Conservation (phyloP, 1,140 invertebrate species). For the Saccostrea echinata region DNA sequence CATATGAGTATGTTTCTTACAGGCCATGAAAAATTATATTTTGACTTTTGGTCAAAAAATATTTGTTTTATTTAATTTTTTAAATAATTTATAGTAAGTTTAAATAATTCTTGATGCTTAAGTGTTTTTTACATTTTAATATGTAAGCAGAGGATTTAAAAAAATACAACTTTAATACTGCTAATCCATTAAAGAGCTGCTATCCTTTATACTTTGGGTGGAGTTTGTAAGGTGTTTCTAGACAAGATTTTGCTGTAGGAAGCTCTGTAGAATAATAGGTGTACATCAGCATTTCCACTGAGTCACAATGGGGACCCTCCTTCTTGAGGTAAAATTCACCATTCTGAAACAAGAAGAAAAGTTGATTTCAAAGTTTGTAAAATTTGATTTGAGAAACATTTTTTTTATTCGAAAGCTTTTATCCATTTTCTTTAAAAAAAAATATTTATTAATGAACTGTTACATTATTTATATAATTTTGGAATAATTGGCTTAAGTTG, state of each 20-base stretch:
- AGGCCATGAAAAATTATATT: too few relatives aligned
- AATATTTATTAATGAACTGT: too few relatives aligned
- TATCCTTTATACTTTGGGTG: conserved; percentile 44
- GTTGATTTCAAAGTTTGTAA: neutral
- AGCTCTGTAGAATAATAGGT: conserved; percentile 43
- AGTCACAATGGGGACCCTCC: conserved; percentile 49
- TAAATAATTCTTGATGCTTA: too few relatives aligned
- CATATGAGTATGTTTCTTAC: too few relatives aligned
- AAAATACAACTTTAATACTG: neutral
- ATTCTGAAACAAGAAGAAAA: conserved; percentile 47
- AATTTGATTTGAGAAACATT: neutral
- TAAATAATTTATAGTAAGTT: too few relatives aligned
- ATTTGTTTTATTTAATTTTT: too few relatives aligned
- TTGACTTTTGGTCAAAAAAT: too few relatives aligned
- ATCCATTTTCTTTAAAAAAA: too few relatives aligned
- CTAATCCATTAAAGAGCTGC: neutral
- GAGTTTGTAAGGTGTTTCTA: conserved; percentile 53
- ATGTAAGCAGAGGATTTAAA: neutral
- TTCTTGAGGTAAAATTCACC: conserved; percentile 47
- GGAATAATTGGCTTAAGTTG: too few relatives aligned
- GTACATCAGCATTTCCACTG: conserved; percentile 53
- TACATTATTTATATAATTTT: too few relatives aligned
- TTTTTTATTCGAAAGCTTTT: neutral
- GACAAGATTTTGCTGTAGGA: conserved; percentile 44
- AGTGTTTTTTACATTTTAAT: too few relatives aligned